Conservation (phyloP, 2,797 vertebrate genomes). For the Ciconia nigra region DNA sequence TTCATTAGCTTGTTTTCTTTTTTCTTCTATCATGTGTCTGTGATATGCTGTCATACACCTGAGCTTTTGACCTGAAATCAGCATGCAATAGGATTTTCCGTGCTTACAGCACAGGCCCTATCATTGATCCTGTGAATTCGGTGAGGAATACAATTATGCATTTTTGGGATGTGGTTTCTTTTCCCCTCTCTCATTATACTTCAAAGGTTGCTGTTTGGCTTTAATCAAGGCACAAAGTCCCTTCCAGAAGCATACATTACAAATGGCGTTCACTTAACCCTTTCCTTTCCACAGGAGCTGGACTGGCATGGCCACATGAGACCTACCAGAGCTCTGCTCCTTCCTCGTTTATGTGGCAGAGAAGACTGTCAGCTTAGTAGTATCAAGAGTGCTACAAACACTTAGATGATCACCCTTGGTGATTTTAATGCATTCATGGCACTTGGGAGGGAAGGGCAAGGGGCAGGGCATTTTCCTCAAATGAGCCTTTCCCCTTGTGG, state of each 20-base stretch:
- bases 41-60: neutral
- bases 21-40: fast-evolving
- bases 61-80: neutral
- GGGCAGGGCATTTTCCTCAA: neutral
- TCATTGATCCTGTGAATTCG: neutral
- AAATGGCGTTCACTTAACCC: neutral
- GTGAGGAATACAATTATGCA: neutral
- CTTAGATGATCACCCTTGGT: neutral
- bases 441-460: neutral
- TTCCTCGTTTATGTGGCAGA: neutral
- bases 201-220: constrained; percentile 5
- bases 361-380: neutral
- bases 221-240: constrained; percentile 7
- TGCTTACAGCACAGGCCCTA: neutral
- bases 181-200: constrained; percentile 4
- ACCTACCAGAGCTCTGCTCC: neutral
- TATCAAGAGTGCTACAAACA: neutral
- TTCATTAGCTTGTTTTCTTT: neutral
- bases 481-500: neutral
- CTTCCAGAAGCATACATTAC: neutral
- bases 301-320: neutral
- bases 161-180: constrained; percentile 6
- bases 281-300: neutral
- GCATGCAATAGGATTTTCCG: fast-evolving
- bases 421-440: neutral